phyloP scores from a whole-genome alignment of 2,888 invertebrate genomes.

The Orchestes rusci region DNA sequence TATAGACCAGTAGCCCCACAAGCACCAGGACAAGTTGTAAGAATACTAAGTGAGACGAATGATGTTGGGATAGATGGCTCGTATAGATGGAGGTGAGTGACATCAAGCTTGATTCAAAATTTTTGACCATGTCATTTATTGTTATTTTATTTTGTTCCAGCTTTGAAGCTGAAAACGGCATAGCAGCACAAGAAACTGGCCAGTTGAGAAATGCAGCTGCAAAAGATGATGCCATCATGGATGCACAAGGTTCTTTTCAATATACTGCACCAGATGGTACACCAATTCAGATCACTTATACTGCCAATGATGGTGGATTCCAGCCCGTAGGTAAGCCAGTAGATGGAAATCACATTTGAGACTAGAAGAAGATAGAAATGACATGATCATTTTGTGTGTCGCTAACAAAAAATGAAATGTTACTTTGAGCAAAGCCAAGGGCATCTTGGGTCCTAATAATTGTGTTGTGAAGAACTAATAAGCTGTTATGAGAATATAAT shows the following conservation, averaged over 20 bases:
- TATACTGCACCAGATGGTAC: constrained; percentile 58
- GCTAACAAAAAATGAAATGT: no score
- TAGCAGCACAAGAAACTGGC: constrained; percentile 42
- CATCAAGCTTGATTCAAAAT: no score
- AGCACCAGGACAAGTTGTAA: constrained; percentile 31
- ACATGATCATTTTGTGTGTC: no score
- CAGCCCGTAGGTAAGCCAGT: constrained; percentile 52
- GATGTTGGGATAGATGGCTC: constrained; percentile 47
- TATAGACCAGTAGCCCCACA: constrained; percentile 10
- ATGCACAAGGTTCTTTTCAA: constrained; percentile 49
- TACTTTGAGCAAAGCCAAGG: no score
- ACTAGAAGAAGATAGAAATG: no score
- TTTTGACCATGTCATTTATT: no score
- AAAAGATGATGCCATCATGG: constrained; percentile 44
- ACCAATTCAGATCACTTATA: constrained; percentile 51
- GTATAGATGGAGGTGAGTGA: constrained; percentile 48
- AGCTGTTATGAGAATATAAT: no score
- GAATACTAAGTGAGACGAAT: constrained; percentile 37
- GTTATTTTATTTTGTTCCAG: constrained; percentile 20
- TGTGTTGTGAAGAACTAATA: no score
- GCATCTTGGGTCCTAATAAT: no score
- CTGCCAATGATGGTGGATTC: constrained; percentile 65
- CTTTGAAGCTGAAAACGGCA: constrained; percentile 52
- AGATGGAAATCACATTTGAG: no score
- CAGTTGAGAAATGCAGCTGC: constrained; percentile 44